A percentile compares a stretch with the other conserved stretches of the same genome.
Evolutionary conservation across 1,140 invertebrate genomes (phyloP).

Genomic region (Rhyzopertha dominica): DNA sequence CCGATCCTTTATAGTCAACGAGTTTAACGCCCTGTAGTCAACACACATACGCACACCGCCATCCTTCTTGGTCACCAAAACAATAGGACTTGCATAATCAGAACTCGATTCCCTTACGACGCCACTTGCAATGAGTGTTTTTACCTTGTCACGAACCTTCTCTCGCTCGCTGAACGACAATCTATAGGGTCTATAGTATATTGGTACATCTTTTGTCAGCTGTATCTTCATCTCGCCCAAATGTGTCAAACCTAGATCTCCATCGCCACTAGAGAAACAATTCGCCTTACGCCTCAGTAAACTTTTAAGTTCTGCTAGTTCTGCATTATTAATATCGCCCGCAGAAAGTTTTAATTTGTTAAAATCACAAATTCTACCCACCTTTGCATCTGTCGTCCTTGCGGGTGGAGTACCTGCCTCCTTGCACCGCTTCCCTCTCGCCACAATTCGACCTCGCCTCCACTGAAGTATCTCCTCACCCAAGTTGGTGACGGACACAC

Average conservation of each 20-base stretch:
- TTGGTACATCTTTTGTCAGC: conserved; percentile 26
- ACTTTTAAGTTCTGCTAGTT: too few relatives aligned
- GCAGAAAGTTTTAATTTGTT: too few relatives aligned
- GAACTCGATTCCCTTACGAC: conserved; percentile 36
- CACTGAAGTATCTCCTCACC: too few relatives aligned
- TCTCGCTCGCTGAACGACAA: conserved; percentile 26
- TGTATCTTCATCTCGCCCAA: conserved; percentile 29
- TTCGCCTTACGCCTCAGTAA: background rate
- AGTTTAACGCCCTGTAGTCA: conserved; percentile 34
- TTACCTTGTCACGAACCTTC: conserved; percentile 31
- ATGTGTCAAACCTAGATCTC: conserved; percentile 24
- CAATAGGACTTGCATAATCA: conserved; percentile 35
- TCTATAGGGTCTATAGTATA: conserved; percentile 22
- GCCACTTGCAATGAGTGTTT: conserved; percentile 27
- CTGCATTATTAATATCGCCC: too few relatives aligned
- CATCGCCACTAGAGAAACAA: conserved; percentile 2
- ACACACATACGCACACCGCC: conserved; percentile 30
- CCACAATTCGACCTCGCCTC: too few relatives aligned
- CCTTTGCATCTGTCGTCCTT: too few relatives aligned
- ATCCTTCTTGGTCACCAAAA: conserved; percentile 35
- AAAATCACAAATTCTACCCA: too few relatives aligned
- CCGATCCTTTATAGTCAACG: conserved; percentile 24
- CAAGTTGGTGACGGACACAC: too few relatives aligned
- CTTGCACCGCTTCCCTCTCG: too few relatives aligned
- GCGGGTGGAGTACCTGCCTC: too few relatives aligned